Base-by-base conservation (phyloP, 2,888 invertebrate species). In the Cerceris rybyensis region DNA sequence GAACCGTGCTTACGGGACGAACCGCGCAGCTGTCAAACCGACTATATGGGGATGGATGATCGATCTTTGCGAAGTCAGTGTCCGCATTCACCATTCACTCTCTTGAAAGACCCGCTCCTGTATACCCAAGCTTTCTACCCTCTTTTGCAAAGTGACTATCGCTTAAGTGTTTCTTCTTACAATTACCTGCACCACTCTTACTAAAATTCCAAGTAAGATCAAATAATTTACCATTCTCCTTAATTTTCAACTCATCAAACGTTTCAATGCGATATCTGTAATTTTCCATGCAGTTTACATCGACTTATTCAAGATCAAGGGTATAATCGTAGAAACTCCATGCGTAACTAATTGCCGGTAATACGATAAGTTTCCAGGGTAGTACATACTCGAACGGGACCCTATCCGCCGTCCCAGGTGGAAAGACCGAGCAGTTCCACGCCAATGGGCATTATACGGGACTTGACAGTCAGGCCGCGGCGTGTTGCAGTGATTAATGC, bases 401-500 rank as follows among this genome's bases (percentile, higher is more conserved):
- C 82, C 71, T 59, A 28, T 72, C 78, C 73, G 73, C 85, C 67
- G 83, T 81, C 82, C 84, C 85, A 86, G 86, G 85, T 85, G 86
- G 82, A 86, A 82, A 82, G 84, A 77, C 71, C 78, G 82, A 75
- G 73, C 67, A 71, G 82, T 86, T 85, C 82, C 77, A 70, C 87
- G 84, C 84, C 84, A 84, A 84, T 88, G 90, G 88, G 89, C 87
- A 89, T 90, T 89, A 90, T 87, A 87, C 87, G 87, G 88, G 87
- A 87, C 88, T 85, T 86, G 87, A 85, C 89, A 88, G 89, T 87
- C 86, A 84, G 86, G 87, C 87, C 88, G 87, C 89, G 88, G 88
- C 88, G 90, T 90, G 90, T 90, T 91, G 89, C 89, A 86, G 90
- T 91, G 91, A 91, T 91, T 91, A 91, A 91, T 91, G 91, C 90